phyloP scores from a whole-genome alignment of 2,797 vertebrate genomes.

The Helarctos malayanus region DNA sequence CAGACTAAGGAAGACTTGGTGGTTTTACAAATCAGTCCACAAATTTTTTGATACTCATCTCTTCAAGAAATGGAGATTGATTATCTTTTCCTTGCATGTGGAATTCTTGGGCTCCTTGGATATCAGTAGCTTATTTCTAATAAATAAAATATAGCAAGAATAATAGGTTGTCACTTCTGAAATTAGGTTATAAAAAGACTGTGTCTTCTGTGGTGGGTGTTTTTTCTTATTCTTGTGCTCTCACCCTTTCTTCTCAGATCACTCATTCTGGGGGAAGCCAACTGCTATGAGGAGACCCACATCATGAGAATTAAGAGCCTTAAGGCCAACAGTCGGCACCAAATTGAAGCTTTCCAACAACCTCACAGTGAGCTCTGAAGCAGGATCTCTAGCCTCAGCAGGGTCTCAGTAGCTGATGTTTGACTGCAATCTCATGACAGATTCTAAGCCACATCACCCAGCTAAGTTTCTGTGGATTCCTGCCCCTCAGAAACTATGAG shows the following conservation, averaged over 20 bases:
- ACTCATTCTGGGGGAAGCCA: background rate
- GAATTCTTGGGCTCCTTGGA: background rate
- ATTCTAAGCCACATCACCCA: background rate
- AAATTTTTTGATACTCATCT: background rate
- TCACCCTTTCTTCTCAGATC: background rate
- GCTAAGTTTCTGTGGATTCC: background rate
- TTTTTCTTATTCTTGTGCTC: background rate
- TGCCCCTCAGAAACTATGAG: background rate
- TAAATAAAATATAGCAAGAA: background rate
- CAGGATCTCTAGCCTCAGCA: background rate
- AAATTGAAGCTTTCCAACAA: background rate
- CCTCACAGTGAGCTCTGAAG: background rate
- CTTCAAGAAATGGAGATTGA: background rate
- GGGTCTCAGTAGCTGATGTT: background rate
- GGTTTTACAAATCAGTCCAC: background rate
- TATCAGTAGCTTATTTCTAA: background rate
- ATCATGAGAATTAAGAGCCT: background rate
- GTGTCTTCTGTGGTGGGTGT: no score
- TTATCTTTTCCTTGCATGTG: background rate
- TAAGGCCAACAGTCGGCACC: background rate
- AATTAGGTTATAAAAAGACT: background rate
- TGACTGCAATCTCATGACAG: background rate
- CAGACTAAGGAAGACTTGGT: background rate
- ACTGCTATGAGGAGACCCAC: background rate
- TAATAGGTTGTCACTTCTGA: background rate